phyloP scores from a whole-genome alignment of 2,113 vertebrate genomes.

The Phasianus colchicus region DNA sequence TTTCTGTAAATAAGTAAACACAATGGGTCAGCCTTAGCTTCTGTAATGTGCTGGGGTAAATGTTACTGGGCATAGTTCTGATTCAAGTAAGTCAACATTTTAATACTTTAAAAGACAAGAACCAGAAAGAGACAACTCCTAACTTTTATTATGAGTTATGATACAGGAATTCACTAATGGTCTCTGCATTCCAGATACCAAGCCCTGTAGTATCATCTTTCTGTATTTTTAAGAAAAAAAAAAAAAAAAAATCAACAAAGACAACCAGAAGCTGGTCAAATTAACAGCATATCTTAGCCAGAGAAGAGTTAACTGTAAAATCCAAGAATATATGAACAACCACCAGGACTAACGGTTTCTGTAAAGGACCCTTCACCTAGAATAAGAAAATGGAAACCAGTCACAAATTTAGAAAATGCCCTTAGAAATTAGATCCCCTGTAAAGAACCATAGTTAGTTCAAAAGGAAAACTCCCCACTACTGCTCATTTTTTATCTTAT shows the following conservation, averaged over 20 bases:
- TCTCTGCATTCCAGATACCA: not conserved
- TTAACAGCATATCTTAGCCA: not conserved
- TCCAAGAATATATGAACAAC: not conserved
- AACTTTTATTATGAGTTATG: not conserved
- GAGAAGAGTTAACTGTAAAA: not conserved
- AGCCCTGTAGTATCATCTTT: not conserved
- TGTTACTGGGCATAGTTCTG: not conserved
- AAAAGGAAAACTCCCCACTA: not conserved
- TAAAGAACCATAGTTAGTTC: not conserved
- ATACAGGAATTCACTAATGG: not conserved
- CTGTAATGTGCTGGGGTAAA: not conserved
- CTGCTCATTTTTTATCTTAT: slow-evolving; percentile 21
- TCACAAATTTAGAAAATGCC: not conserved
- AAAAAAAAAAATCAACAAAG: not conserved
- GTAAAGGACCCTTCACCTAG: not conserved
- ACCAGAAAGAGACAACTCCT: not conserved
- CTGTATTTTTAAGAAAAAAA: not conserved
- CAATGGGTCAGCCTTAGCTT: not conserved
- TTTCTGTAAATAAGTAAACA: not conserved
- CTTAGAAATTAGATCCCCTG: not conserved
- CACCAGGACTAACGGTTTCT: not conserved
- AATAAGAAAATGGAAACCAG: slow-evolving; percentile 3
- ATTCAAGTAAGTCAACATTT: not conserved
- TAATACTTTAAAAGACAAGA: not conserved
- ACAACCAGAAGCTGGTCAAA: not conserved